Conservation (phyloP, 53 echinoderm and acorn worm species). For the Antedon mediterranea region DNA sequence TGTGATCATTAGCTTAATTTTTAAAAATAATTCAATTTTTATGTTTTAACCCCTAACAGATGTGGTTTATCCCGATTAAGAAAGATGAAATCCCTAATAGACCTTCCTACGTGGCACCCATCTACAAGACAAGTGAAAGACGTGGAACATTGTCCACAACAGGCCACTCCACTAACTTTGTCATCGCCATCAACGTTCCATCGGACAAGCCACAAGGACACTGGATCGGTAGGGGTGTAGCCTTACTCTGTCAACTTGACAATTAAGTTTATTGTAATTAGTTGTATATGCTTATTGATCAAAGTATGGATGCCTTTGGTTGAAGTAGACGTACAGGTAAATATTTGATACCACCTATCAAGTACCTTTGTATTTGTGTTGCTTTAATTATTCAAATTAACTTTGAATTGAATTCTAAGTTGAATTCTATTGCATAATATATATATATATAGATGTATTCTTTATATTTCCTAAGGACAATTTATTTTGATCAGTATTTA, state of each 20-base stretch:
- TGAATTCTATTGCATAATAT: too few relatives aligned
- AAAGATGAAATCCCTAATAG: conserved; percentile 50
- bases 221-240: conserved; percentile 94
- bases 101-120: conserved; percentile 57
- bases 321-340: too few relatives aligned
- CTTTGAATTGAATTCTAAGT: too few relatives aligned
- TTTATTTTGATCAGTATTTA: too few relatives aligned
- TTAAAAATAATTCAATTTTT: not conserved
- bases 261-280: conserved; percentile 31
- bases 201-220: conserved; percentile 70
- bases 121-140: conserved; percentile 96
- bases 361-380: too few relatives aligned
- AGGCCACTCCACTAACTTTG: conserved; percentile 92
- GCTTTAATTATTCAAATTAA: too few relatives aligned
- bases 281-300: too few relatives aligned
- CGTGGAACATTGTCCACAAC: conserved; percentile 77
- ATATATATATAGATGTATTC: too few relatives aligned
- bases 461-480: too few relatives aligned
- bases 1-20: too few relatives aligned
- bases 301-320: too few relatives aligned
- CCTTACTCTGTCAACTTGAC: conserved; percentile 89
- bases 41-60: conserved; percentile 22
- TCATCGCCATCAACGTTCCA: conserved; percentile 74
- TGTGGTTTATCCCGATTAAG: conserved; percentile 86
- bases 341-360: too few relatives aligned